Conservation (phyloP, 2,797 vertebrate species). For the Bovichtus variegatus region DNA sequence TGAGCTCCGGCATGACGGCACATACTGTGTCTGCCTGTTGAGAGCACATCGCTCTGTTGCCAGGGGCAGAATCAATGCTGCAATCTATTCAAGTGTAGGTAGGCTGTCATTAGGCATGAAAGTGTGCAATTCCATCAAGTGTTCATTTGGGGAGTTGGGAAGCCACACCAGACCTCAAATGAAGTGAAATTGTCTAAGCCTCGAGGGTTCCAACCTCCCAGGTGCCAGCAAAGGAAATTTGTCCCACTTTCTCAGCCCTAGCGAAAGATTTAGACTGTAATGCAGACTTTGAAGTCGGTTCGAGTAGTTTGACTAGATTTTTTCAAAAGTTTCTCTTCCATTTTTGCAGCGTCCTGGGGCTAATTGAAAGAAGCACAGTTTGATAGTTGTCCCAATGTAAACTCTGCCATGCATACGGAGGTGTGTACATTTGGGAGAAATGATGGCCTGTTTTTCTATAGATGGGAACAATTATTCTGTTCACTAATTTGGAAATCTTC, state of each 20-base stretch:
- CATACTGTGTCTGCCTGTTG: slow-evolving; percentile 43
- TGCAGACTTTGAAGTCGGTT: slow-evolving; percentile 74
- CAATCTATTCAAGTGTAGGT: slow-evolving; percentile 79
- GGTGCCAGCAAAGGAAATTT: slow-evolving; percentile 72
- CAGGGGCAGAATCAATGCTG: slow-evolving; percentile 73
- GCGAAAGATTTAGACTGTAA: slow-evolving; percentile 59
- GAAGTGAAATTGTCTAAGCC: slow-evolving; percentile 73
- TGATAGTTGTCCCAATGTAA: slow-evolving; percentile 32
- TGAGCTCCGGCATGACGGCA: slow-evolving; percentile 9
- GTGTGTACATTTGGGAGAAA: slow-evolving; percentile 3
- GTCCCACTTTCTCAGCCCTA: slow-evolving; percentile 75
- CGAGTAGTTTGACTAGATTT: slow-evolving; percentile 53
- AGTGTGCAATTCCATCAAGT: slow-evolving; percentile 78
- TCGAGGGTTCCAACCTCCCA: slow-evolving; percentile 67
- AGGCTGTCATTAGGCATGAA: slow-evolving; percentile 73
- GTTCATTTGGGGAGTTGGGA: slow-evolving; percentile 75
- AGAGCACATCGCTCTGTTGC: slow-evolving; percentile 68
- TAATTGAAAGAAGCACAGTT: slow-evolving; percentile 56
- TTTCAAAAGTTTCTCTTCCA: slow-evolving; percentile 50
- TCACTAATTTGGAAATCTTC: not conserved
- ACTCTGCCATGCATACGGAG: slow-evolving; percentile 3
- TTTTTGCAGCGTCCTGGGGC: slow-evolving; percentile 33
- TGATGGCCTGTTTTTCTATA: slow-evolving; percentile 4
- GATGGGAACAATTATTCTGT: not conserved
- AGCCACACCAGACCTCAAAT: slow-evolving; percentile 62